phyloP scores from a whole-genome alignment of 2,888 invertebrate species.

The Stegana nigrithorax region DNA sequence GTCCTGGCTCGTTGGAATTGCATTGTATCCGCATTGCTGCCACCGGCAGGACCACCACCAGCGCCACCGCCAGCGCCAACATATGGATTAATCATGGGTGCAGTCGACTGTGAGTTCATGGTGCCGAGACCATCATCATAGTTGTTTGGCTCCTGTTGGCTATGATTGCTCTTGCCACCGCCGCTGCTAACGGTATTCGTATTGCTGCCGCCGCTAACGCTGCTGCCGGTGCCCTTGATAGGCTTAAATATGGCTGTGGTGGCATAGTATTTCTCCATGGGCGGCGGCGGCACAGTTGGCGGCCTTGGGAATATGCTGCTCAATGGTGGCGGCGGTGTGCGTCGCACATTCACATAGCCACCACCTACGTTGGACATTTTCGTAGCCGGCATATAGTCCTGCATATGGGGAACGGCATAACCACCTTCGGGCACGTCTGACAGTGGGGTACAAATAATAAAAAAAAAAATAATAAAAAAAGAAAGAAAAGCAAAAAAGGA shows the following conservation, averaged over 20 bases:
- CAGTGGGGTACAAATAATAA: too few relatives aligned
- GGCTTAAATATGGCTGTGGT: conserved; percentile 75
- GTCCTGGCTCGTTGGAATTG: conserved; percentile 66
- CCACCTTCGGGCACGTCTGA: conserved; percentile 74
- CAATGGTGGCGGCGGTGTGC: conserved; percentile 69
- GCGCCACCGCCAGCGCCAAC: conserved; percentile 43
- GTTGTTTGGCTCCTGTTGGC: conserved; percentile 56
- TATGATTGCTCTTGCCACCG: conserved; percentile 53
- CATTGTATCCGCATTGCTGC: conserved; percentile 52
- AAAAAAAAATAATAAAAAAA: conserved; percentile 22
- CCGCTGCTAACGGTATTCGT: conserved; percentile 55
- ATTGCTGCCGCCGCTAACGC: conserved; percentile 44
- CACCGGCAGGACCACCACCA: conserved; percentile 36
- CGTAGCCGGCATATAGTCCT: conserved; percentile 70
- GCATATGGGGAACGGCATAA: conserved; percentile 74
- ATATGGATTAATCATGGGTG: conserved; percentile 66
- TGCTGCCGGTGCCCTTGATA: conserved; percentile 65
- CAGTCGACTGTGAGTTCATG: conserved; percentile 66
- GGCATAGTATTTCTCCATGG: conserved; percentile 79
- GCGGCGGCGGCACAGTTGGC: conserved; percentile 77
- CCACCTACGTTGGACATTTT: conserved; percentile 60
- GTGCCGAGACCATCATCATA: conserved; percentile 65
- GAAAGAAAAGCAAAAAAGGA: conserved; percentile 13
- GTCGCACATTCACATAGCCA: conserved; percentile 67
- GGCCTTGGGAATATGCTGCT: conserved; percentile 74